Evolutionary conservation across 2,113 vertebrate genomes (phyloP).

Genomic region (Gallinago paraguaiae): DNA sequence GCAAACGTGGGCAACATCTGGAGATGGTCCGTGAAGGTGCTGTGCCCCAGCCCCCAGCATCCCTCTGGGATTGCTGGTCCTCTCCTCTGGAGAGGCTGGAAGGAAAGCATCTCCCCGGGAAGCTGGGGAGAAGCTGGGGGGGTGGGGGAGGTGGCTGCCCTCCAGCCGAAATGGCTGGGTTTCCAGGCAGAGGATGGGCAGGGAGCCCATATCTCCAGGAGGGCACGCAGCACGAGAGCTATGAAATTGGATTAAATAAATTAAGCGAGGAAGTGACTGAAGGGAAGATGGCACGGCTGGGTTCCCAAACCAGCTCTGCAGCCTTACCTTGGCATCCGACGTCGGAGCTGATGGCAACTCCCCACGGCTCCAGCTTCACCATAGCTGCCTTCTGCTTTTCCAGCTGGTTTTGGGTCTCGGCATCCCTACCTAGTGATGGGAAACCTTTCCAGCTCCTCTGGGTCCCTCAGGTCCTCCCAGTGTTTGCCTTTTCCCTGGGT

Average conservation of each 20-base stretch:
- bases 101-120: neutral
- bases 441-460: neutral
- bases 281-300: neutral
- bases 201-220: neutral
- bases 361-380: neutral
- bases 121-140: neutral
- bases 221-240: neutral
- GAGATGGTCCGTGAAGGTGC: neutral
- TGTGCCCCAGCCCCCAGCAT: fast-evolving
- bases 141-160: neutral
- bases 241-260: neutral
- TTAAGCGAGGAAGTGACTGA: slow-evolving; percentile 16
- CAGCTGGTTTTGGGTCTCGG: neutral
- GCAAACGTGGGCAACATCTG: fast-evolving
- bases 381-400: neutral
- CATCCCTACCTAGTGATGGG: fast-evolving
- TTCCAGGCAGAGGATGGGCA: neutral
- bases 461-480: neutral
- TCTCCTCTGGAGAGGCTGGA: neutral
- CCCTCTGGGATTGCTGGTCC: neutral
- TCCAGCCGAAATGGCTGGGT: neutral
- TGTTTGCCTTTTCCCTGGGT: neutral
- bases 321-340: neutral
- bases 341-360: neutral
- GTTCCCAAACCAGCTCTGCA: neutral